phyloP scores from a whole-genome alignment of 2,113 vertebrate genomes.

The Cervus canadensis region DNA sequence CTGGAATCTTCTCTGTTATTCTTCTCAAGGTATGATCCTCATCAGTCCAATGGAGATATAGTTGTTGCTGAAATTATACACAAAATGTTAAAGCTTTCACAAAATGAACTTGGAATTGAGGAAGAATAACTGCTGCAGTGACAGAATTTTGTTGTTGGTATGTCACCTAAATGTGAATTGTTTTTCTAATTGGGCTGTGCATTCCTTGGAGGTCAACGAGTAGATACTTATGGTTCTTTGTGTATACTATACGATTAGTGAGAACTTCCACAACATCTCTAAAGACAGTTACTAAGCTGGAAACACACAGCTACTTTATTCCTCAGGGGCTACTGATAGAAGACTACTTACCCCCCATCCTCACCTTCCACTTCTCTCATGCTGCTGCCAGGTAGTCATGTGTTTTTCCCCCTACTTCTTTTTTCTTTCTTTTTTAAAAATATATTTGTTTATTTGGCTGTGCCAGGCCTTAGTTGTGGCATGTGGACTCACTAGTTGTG shows the following conservation, averaged over 20 bases:
- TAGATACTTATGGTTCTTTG: constrained; percentile 1
- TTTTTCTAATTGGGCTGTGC: neutral
- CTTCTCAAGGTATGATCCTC: neutral
- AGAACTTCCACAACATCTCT: neutral
- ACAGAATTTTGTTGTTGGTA: neutral
- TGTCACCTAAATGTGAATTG: neutral
- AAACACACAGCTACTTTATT: neutral
- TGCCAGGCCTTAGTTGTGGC: neutral
- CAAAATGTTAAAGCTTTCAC: neutral
- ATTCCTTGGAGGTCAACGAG: neutral
- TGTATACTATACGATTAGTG: neutral
- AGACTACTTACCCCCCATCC: neutral
- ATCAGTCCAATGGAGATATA: neutral
- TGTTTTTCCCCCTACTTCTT: neutral
- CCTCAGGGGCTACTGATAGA: neutral
- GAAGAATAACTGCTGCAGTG: neutral
- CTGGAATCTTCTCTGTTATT: neutral
- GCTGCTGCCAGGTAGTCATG: neutral
- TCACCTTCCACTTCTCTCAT: neutral
- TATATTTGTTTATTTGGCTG: neutral
- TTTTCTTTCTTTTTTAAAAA: neutral
- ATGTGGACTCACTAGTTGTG: neutral
- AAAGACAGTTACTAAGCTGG: neutral
- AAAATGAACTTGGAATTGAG: neutral
- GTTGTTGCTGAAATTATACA: neutral